These are phyloP conservation scores for Enteromius mattozi DNA, from an alignment of 2,797 vertebrate genomes.

Conservation along the genomic window DNA sequence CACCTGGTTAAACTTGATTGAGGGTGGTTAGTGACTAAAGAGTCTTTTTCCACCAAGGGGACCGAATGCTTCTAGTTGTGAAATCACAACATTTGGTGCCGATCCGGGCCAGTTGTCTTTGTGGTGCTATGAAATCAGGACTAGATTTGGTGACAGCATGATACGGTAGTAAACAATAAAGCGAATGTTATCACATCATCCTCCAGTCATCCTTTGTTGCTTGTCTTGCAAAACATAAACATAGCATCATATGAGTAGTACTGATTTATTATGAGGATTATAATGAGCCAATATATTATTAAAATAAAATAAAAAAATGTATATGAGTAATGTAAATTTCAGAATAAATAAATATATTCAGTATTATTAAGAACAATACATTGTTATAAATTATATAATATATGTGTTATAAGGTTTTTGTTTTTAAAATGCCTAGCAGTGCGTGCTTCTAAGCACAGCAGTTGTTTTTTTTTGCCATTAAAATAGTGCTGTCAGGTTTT, in stretches of 20 bases:
- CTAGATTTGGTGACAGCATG: not conserved
- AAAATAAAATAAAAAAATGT: not conserved
- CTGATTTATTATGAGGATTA: not conserved
- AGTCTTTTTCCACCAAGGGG: not conserved
- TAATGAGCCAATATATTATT: not conserved
- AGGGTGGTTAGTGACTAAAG: not conserved
- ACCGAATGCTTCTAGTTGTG: not conserved
- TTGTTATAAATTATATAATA: no score
- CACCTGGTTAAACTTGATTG: constrained; percentile 1
- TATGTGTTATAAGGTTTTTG: no score
- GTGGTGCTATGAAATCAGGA: not conserved
- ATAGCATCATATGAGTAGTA: not conserved
- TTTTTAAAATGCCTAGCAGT: no score
- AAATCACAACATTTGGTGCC: not conserved
- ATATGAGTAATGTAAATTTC: no score
- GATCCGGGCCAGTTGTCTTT: not conserved
- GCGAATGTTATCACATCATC: not conserved
- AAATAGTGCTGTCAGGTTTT: no score
- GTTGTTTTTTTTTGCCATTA: no score
- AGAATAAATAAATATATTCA: no score
- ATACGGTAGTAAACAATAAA: not conserved
- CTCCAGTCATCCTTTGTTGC: not conserved
- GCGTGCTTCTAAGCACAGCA: no score
- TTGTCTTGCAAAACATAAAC: not conserved
- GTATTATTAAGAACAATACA: no score